Percentiles rank a stretch among this genome's conserved stretches.
Conservation (phyloP, 2,113 vertebrate genomes). For the Sinocyclocheilus anshuiensis region DNA sequence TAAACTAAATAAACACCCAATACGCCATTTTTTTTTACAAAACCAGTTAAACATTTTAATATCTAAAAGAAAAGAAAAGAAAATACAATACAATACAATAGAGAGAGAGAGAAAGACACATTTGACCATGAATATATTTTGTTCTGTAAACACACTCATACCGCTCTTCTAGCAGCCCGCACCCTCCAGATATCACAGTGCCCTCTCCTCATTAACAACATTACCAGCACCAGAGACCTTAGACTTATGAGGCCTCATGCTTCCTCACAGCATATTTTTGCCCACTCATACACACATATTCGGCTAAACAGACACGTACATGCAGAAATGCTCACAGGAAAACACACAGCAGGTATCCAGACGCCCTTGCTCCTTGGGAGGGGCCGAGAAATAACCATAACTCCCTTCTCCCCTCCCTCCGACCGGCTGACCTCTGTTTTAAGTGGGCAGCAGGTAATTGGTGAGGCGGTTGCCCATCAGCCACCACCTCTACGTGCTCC, state of each 20-base stretch:
- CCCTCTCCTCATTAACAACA: slow-evolving; percentile 31
- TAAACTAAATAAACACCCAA: no score
- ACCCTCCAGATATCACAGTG: slow-evolving; percentile 20
- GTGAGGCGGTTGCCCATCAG: slow-evolving; percentile 77
- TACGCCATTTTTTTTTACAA: background rate
- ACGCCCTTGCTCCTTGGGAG: slow-evolving; percentile 64
- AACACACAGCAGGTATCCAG: slow-evolving; percentile 44
- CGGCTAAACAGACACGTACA: slow-evolving; percentile 23
- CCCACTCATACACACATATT: slow-evolving; percentile 20
- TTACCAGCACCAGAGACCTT: slow-evolving; percentile 24
- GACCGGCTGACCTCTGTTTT: slow-evolving; percentile 77
- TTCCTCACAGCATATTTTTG: slow-evolving; percentile 49
- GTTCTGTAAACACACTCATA: slow-evolving; percentile 22
- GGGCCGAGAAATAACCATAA: slow-evolving; percentile 76
- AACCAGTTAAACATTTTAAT: background rate
- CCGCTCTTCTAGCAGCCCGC: slow-evolving; percentile 20
- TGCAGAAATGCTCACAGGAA: slow-evolving; percentile 17
- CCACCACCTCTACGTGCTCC: slow-evolving; percentile 72
- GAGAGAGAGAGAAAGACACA: background rate
- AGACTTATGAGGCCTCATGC: slow-evolving; percentile 35
- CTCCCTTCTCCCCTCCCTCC: slow-evolving; percentile 72
- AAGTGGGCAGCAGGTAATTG: slow-evolving; percentile 82
- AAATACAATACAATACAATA: no score
- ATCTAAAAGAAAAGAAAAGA: background rate
- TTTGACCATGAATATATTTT: background rate